Base-by-base conservation (phyloP, 2,888 invertebrate genomes). In the Sclerodermus sp. region DNA sequence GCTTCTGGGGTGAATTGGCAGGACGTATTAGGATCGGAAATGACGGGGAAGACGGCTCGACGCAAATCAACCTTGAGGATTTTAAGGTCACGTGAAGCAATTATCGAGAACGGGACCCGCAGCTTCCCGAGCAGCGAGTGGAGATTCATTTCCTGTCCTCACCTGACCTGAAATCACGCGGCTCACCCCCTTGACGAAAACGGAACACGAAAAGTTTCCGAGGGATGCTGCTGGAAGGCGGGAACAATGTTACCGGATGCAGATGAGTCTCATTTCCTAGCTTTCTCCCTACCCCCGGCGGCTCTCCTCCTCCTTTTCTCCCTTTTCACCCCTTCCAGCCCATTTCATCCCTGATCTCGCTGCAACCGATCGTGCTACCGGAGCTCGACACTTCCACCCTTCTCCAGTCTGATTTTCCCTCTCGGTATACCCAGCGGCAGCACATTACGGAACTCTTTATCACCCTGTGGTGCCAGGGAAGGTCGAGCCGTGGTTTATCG, bases 61-160 rank as follows among this genome's bases (percentile, higher is more conserved):
- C 48, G 45, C 51, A 48, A 47, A 55, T 55, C 55, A 45, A 50
- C 30, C 45, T 23, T 23, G 23, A 23, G 23, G 23, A 14, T 34
- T 34, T 34, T 34, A 34, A 14, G n/a, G 34, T 34, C 34, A 10
- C 34, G 34, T 4, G 23, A 23, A 23, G 62, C 70, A 72, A 73
- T 74, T 73, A 72, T 70, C 62, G 57, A 46, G 64, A 56, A 55
- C 55, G 61, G 61, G 62, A 60, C 62, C 61, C 65, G 42, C 58
- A 55, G 63, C 66, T 65, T 67, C 62, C 64, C 58, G 62, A 60
- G 53, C 58, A 57, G 51, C 57, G 56, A 53, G 55, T 52, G 52
- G 56, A 49, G 53, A 60, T 70, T 70, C 66, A 66, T 71, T 71
- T 71, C 71, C 71, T 55, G 62, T 64, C 62, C 58, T 67, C 67